Evolutionary conservation across 2,113 vertebrate species (phyloP).

Genomic region (Falco punctatus): DNA sequence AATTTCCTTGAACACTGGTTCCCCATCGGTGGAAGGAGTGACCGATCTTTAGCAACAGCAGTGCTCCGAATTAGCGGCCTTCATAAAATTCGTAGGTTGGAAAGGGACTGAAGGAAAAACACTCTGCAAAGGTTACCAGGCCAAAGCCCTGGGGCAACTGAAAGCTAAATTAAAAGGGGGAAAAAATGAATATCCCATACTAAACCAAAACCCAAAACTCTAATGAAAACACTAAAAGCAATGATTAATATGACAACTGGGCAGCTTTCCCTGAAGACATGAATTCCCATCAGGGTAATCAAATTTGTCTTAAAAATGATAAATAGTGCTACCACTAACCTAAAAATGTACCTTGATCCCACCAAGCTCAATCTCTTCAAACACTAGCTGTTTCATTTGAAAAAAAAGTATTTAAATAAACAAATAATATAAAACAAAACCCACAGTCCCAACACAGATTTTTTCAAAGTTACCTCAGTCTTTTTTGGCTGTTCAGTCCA

Average conservation of each 20-base stretch:
- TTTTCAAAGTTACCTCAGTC: constrained; percentile 66
- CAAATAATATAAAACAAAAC: constrained; percentile 70
- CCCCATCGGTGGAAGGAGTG: background rate
- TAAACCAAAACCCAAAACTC: constrained; percentile 56
- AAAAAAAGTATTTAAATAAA: constrained; percentile 51
- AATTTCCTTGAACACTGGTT: background rate
- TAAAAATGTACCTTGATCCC: constrained; percentile 51
- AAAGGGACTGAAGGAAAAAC: constrained; percentile 4
- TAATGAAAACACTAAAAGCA: constrained; percentile 64
- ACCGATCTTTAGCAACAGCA: background rate
- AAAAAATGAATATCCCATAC: constrained; percentile 40
- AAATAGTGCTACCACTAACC: constrained; percentile 50
- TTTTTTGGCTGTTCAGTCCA: constrained; percentile 53
- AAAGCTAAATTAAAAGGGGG: constrained; percentile 39
- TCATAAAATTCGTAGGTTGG: background rate
- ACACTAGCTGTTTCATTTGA: constrained; percentile 61
- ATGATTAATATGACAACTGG: constrained; percentile 66
- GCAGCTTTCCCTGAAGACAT: constrained; percentile 60
- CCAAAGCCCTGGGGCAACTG: constrained; percentile 37
- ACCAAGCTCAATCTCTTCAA: constrained; percentile 12
- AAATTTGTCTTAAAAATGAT: constrained; percentile 63
- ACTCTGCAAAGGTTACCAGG: constrained; percentile 21
- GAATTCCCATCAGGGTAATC: constrained; percentile 54
- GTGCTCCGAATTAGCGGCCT: background rate
- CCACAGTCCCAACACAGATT: constrained; percentile 27